Evolutionary conservation across 2,888 invertebrate species (phyloP).

Genomic region (Agrypnus murinus): DNA sequence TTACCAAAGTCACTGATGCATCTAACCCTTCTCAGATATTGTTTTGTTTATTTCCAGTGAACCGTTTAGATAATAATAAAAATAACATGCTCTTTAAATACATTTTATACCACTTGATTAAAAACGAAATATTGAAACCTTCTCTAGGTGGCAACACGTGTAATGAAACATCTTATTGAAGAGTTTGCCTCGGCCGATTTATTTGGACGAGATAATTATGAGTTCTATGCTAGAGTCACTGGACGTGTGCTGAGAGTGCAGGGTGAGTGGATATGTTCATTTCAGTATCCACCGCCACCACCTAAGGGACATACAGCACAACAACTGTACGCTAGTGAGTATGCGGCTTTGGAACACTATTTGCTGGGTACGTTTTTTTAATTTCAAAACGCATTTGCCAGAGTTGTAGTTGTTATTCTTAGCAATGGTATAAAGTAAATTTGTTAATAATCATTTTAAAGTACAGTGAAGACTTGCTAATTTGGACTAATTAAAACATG

Average conservation of each 20-base stretch:
- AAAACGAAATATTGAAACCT: neutral
- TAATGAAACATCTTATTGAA: constrained; percentile 97
- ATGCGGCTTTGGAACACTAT: constrained; percentile 68
- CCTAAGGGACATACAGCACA: constrained; percentile 78
- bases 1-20: constrained; percentile 5
- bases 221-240: constrained; percentile 95
- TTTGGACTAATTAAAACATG: no score
- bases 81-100: neutral
- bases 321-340: constrained; percentile 80
- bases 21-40: neutral
- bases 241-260: constrained; percentile 93
- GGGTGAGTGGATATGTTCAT: constrained; percentile 97
- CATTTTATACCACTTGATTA: constrained; percentile 11
- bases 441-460: no score
- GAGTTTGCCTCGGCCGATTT: constrained; percentile 97
- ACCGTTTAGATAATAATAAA: neutral
- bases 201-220: constrained; percentile 95
- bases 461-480: no score
- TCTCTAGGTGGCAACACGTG: constrained; percentile 91
- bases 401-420: constrained; percentile 9
- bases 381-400: constrained; percentile 9
- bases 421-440: constrained; percentile 7
- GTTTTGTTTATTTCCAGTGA: neutral
- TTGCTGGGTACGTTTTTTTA: constrained; percentile 65
- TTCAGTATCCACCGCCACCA: constrained; percentile 88